Conservation (phyloP, 2,888 invertebrate species). For the Meloe dianella region DNA sequence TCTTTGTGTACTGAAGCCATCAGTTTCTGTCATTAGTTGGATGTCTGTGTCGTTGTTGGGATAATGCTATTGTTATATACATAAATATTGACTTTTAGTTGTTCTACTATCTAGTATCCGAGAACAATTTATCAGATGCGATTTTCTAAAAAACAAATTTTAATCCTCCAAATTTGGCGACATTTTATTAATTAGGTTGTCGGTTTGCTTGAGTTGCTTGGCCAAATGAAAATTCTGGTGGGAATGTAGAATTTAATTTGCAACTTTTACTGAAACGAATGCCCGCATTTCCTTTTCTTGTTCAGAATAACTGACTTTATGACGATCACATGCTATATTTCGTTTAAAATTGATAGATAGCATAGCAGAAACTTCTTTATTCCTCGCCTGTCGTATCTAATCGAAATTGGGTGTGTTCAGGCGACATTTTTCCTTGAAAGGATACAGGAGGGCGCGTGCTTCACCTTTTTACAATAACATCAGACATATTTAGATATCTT, state of each 20-base stretch:
- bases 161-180: too few relatives aligned
- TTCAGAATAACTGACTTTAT: too few relatives aligned
- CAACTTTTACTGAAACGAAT: constrained; percentile 26
- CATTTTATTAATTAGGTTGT: too few relatives aligned
- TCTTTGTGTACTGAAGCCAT: not conserved
- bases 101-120: not conserved
- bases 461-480: constrained; percentile 39
- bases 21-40: constrained; percentile 8
- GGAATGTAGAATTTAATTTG: not conserved
- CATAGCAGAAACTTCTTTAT: constrained; percentile 31
- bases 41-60: not conserved
- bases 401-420: constrained; percentile 31
- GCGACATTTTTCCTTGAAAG: not conserved
- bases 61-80: not conserved
- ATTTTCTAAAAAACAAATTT: too few relatives aligned
- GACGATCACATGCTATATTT: constrained; percentile 37
- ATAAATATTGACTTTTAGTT: not conserved
- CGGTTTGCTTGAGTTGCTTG: too few relatives aligned
- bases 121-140: too few relatives aligned
- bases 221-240: too few relatives aligned
- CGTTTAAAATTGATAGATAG: constrained; percentile 32
- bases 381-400: constrained; percentile 28
- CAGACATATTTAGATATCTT: constrained; percentile 44
- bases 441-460: constrained; percentile 7
- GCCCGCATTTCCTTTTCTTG: constrained; percentile 26